A percentile compares a stretch with the other conserved stretches of the same genome.
Conservation (phyloP, 2,797 vertebrate species). For the Orestias chungarensis region DNA sequence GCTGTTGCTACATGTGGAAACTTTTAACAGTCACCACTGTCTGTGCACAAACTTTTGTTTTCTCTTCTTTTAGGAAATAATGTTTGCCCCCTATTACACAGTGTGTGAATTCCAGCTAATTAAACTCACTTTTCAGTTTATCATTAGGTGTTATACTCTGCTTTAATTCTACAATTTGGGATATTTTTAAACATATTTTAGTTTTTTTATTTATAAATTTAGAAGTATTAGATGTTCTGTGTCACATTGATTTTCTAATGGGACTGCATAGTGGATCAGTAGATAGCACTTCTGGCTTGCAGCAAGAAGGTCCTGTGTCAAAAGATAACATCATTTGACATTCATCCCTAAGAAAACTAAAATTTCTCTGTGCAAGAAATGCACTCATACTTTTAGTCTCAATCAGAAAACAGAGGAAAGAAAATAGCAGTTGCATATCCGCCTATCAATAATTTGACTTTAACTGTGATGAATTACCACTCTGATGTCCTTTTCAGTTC, state of each 20-base stretch:
- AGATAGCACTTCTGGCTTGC: background rate
- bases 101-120: background rate
- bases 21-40: background rate
- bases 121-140: background rate
- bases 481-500: conserved; percentile 20
- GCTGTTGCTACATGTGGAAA: background rate
- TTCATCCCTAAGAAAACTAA: background rate
- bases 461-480: conserved; percentile 29
- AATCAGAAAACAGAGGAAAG: background rate
- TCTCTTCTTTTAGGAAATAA: background rate
- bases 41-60: background rate
- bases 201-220: no score
- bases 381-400: background rate
- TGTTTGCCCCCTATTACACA: background rate
- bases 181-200: background rate
- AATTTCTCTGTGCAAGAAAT: background rate
- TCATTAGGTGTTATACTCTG: background rate
- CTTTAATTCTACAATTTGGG: no score
- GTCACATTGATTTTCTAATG: no score
- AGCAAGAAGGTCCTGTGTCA: no score
- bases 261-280: no score
- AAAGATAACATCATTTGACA: background rate
- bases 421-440: conserved; percentile 12
- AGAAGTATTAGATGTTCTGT: no score
- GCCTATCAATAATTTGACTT: conserved; percentile 1